Percentiles rank a stretch among this genome's conserved stretches.
Evolutionary conservation across 2,888 invertebrate species (phyloP).

Genomic region (Yponomeuta malinellus): DNA sequence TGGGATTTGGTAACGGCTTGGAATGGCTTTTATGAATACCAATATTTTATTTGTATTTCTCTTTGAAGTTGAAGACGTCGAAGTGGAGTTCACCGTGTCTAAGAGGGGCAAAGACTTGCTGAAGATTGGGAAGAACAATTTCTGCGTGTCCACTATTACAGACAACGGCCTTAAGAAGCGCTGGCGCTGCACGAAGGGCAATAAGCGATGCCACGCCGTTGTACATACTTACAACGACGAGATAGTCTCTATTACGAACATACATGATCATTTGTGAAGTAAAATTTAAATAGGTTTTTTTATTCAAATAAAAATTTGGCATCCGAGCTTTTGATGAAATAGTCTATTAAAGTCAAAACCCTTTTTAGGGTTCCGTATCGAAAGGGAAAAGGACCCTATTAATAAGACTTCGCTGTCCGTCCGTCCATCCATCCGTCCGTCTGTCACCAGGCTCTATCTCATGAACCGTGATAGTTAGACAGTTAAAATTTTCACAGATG

Average conservation of each 20-base stretch:
- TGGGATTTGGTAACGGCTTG: no score
- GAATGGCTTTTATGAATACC: background rate
- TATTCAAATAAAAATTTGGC: no score
- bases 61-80: background rate
- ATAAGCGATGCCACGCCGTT: conserved; percentile 28
- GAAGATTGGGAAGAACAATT: background rate
- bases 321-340: no score
- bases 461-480: no score
- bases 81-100: background rate
- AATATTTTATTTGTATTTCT: background rate
- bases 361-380: no score
- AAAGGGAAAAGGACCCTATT: no score
- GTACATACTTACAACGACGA: conserved; percentile 28
- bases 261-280: conserved; percentile 21
- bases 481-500: no score
- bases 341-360: no score
- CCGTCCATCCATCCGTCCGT: no score
- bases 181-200: conserved; percentile 33
- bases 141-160: background rate
- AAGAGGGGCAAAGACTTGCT: background rate
- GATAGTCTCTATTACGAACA: conserved; percentile 25
- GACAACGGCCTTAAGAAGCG: conserved; percentile 12
- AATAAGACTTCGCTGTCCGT: no score
- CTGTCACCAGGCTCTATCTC: no score
- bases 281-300: background rate